A percentile compares a stretch with the other conserved stretches of the same genome.
Conservation (phyloP, 2,797 vertebrate species). For the Potorous gilbertii region DNA sequence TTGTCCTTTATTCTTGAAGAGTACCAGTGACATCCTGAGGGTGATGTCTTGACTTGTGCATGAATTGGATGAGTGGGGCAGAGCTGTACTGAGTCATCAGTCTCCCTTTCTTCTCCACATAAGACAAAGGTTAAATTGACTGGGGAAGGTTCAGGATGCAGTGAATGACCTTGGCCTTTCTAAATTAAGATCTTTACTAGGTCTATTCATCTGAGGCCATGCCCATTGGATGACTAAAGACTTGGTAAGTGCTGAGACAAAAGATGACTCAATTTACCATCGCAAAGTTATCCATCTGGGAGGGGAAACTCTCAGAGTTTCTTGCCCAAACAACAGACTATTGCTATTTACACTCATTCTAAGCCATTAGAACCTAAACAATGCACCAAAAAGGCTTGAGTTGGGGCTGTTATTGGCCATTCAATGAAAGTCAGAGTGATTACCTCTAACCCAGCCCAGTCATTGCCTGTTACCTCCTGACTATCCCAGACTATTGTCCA, state of each 20-base stretch:
- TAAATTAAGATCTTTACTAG: background rate
- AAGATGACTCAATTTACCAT: background rate
- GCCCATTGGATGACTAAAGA: background rate
- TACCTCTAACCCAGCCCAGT: too few relatives aligned
- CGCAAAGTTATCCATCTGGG: background rate
- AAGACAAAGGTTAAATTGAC: background rate
- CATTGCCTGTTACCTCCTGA: too few relatives aligned
- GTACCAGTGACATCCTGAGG: too few relatives aligned
- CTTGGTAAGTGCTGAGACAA: background rate
- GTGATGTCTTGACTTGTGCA: too few relatives aligned
- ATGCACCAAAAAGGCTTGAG: background rate
- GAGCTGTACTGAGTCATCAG: too few relatives aligned
- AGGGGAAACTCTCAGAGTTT: background rate
- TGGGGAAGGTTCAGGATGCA: background rate
- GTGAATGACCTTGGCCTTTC: background rate
- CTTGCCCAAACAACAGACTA: background rate
- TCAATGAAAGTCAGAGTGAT: background rate
- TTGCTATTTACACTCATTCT: background rate
- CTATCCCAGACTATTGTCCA: too few relatives aligned
- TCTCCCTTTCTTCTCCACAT: too few relatives aligned
- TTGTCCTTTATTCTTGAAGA: too few relatives aligned
- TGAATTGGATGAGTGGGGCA: too few relatives aligned
- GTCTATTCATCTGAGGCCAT: background rate
- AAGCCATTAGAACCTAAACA: background rate
- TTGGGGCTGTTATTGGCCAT: background rate